phyloP scores from a whole-genome alignment of 1,140 invertebrate species.

The Sarcophaga bullata region DNA sequence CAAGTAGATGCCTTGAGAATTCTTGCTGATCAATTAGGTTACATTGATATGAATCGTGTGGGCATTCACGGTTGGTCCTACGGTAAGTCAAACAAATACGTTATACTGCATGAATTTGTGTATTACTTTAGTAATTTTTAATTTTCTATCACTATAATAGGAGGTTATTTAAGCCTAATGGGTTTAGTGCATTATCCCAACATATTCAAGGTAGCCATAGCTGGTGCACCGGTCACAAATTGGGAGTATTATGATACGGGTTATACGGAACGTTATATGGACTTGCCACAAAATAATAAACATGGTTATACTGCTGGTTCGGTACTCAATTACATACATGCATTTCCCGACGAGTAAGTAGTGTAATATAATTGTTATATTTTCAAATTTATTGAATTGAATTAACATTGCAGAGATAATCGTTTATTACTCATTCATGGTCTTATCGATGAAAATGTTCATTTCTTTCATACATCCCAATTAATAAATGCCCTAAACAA shows the following conservation, averaged over 20 bases:
- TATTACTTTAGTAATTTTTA: background rate
- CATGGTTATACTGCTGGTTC: constrained; percentile 83
- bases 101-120: constrained; percentile 32
- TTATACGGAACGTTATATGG: constrained; percentile 98
- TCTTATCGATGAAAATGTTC: constrained; percentile 99
- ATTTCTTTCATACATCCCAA: constrained; percentile 95
- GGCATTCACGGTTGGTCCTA: constrained; percentile 99
- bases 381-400: constrained; percentile 2
- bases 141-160: constrained; percentile 56
- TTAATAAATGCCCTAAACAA: constrained; percentile 90
- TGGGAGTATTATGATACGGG: constrained; percentile 91
- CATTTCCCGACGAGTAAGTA: constrained; percentile 90
- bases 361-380: background rate
- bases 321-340: constrained; percentile 81
- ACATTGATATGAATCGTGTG: constrained; percentile 91
- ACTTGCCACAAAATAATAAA: constrained; percentile 83
- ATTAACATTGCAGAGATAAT: constrained; percentile 77
- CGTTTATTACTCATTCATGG: constrained; percentile 97
- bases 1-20: constrained; percentile 94
- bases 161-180: constrained; percentile 86
- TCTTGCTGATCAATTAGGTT: constrained; percentile 84
- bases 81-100: constrained; percentile 68
- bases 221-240: constrained; percentile 96
- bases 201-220: constrained; percentile 90
- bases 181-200: constrained; percentile 84